Evolutionary conservation across 2,888 invertebrate genomes (phyloP), one percentile per base, ranked within the genome.

Genomic region (Mechanitis messenoides): DNA sequence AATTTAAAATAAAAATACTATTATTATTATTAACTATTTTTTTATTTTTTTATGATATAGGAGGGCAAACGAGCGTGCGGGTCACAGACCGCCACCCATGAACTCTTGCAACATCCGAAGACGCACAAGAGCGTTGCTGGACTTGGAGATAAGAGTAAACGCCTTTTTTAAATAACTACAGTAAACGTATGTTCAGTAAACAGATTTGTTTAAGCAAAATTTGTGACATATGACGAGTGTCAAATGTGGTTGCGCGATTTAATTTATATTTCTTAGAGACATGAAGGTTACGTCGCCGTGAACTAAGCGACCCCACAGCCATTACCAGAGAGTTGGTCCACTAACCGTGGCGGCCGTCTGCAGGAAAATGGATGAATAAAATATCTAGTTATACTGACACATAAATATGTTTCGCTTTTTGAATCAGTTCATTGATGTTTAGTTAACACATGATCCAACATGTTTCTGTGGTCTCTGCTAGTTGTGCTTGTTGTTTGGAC

Each of bases 401-500:
- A 20, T 20, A 20, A 20, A 66, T 60, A 61, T 61, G 56, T 53
- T 28, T 57, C 33, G 46, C 60, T 59, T 11, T 45, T 63, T 33
- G 56, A 45, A 53, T 60, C 46, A 31, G 31, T 47, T 38, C 38
- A 61, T 54, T 57, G 33, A 46, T 57, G 59, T 31, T 35, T 20
- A n/a, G 45, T 46, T 9, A 55, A 53, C 35, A 33, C 33, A 56
- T 35, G 20, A 46, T 5, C 20, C 12, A 65, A 60, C 61, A 85
- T 86, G 84, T 72, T 84, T 53, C 53, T 76, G 67, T 80, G 71
- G 72, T 64, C 76, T 57, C 60, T 80, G n/a, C 7, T 83, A n/a
- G 28, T 76, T 3, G 65, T 75, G 60, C 33, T 66, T 11, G 57
- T 78, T 64, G 58, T 74, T 58, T 81, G 84, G 81, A 65, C 67